phyloP scores from a whole-genome alignment of 2,888 invertebrate genomes.

The Oscheius onirici region DNA sequence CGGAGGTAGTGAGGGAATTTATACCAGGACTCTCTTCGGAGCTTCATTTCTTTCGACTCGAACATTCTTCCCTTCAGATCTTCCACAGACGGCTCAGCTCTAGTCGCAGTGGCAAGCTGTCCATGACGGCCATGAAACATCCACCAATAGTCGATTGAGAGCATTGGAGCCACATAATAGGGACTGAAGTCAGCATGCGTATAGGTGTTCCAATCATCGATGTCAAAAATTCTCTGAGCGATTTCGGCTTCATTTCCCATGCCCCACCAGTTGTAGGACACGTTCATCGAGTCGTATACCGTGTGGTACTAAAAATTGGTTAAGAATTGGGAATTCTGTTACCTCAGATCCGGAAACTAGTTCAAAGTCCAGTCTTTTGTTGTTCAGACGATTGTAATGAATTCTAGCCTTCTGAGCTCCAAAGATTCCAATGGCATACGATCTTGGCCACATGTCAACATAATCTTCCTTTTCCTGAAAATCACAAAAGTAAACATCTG shows the following conservation, averaged over 20 bases:
- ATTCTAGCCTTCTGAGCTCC: slow-evolving; percentile 86
- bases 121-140: slow-evolving; percentile 47
- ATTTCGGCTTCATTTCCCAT: slow-evolving; percentile 80
- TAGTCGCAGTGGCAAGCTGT: slow-evolving; percentile 57
- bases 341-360: slow-evolving; percentile 80
- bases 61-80: slow-evolving; percentile 70
- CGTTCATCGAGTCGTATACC: slow-evolving; percentile 80
- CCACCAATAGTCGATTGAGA: slow-evolving; percentile 70
- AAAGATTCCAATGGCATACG: slow-evolving; percentile 87
- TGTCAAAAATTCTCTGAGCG: slow-evolving; percentile 76
- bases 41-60: slow-evolving; percentile 59
- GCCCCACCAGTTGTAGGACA: slow-evolving; percentile 97
- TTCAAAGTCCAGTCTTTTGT: slow-evolving; percentile 82
- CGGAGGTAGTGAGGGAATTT: slow-evolving; percentile 49
- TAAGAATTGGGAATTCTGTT: neutral
- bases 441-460: slow-evolving; percentile 76
- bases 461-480: slow-evolving; percentile 55
- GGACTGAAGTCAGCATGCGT: slow-evolving; percentile 91
- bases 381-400: slow-evolving; percentile 87
- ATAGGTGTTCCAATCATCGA: slow-evolving; percentile 97
- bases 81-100: slow-evolving; percentile 56
- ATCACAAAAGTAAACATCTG: neutral
- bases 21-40: slow-evolving; percentile 61
- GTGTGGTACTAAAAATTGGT: slow-evolving; percentile 41
- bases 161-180: slow-evolving; percentile 81